Base-by-base conservation (phyloP, 2,888 invertebrate genomes). In the Drosophila buzzatii region DNA sequence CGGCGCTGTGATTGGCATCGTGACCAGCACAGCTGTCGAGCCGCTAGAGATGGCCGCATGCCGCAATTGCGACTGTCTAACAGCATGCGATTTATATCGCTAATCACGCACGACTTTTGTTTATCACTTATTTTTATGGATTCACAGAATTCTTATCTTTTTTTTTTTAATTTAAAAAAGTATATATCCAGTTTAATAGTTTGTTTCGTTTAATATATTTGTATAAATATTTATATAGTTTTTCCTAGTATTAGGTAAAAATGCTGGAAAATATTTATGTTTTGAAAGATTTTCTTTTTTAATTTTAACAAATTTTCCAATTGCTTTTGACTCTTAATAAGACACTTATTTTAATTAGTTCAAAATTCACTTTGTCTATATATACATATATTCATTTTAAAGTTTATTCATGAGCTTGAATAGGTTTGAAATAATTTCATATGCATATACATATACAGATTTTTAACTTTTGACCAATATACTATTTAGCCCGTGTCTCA, bases 1-100 rank as follows among this genome's bases (percentile, higher is more conserved):
- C 82, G 72, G 27, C 27, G 33, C 31, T 60, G 23, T 33, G 63
- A 71, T 73, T 61, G 70, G 62, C 62, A 72, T 82, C 87, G 82
- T 78, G 87, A 81, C 82, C 60, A 52, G 63, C 45, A 45, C 59
- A 39, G 59, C 49, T 59, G 49, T 39, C 39, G 20, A 5, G 35
- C 45, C n/a, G 45, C 58, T 47, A 59, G 59, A 59, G 59, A 41
- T 41, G 59, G 39, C 18, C 37, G 39, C 31, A 20, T 20, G 47
- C 1, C 37, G 27, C 52, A 20, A 14, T 14, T 8, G 20, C 33
- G 18, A 8, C 18, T 33, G 33, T 18, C 1, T 1, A 10, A 23
- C 18, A 6, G 33, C 20, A 20, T 4, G 20, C 23, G 23, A 37
- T 23, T 2, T 14, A 16, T 1, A n/a, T 3, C 16, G 23, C 4